Evolutionary conservation across 1,140 invertebrate genomes (phyloP).

Genomic region (Brachionus calyciflorus): DNA sequence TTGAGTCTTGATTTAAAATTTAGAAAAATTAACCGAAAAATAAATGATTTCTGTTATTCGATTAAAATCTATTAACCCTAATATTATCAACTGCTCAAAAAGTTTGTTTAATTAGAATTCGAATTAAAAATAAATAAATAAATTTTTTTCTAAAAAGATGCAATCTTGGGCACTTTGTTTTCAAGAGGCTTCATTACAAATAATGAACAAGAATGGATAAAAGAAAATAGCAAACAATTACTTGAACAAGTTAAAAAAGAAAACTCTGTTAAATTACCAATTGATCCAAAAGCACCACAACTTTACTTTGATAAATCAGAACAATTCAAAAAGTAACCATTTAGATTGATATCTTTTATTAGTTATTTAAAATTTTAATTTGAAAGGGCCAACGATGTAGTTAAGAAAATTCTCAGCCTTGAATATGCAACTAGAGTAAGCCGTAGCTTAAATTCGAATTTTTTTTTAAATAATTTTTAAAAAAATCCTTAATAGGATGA

Average conservation of each 20-base stretch:
- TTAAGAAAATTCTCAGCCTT: conserved; percentile 23
- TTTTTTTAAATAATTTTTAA: too few species aligned
- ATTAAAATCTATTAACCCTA: too few species aligned
- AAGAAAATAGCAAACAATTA: conserved; percentile 5
- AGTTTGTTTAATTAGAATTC: too few species aligned
- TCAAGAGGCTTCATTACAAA: not conserved
- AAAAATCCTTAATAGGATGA: not conserved
- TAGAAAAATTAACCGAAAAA: too few species aligned
- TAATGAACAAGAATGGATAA: conserved; percentile 34
- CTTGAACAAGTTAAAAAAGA: conserved; percentile 8
- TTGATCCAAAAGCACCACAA: not conserved
- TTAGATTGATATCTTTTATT: too few species aligned
- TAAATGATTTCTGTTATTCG: too few species aligned
- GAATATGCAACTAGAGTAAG: not conserved
- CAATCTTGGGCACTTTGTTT: not conserved
- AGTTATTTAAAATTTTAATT: too few species aligned
- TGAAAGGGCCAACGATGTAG: conserved; percentile 9
- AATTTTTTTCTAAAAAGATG: too few species aligned
- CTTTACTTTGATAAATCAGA: not conserved
- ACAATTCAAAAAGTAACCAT: conserved; percentile 3
- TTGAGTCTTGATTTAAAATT: too few species aligned
- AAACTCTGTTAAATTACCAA: not conserved
- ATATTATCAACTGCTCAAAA: too few species aligned
- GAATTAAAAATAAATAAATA: too few species aligned
- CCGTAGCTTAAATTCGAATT: not conserved